Evolutionary conservation across 2,888 invertebrate genomes (phyloP).

Genomic region (Heteromurus nitidus): DNA sequence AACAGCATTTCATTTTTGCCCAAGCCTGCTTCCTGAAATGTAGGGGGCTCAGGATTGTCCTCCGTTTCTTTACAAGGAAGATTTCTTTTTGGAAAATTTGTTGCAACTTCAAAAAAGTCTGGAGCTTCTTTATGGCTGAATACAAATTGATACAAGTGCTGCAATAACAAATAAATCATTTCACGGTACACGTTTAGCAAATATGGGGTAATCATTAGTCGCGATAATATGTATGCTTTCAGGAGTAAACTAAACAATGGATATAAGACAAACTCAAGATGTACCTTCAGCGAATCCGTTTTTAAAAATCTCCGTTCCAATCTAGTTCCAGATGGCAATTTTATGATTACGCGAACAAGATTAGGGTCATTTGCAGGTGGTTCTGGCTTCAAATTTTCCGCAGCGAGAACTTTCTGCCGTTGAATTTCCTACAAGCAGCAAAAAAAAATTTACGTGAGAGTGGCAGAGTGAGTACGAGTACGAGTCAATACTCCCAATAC

Average conservation of each 20-base stretch:
- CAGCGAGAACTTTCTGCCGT: conserved; percentile 76
- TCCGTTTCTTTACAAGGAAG: conserved; percentile 81
- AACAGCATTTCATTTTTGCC: conserved; percentile 94
- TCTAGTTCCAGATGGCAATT: conserved; percentile 91
- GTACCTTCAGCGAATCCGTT: conserved; percentile 87
- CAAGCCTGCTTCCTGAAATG: conserved; percentile 86
- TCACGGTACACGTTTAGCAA: no score
- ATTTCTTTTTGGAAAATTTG: conserved; percentile 93
- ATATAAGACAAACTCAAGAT: conserved; percentile 60
- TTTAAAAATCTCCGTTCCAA: conserved; percentile 91
- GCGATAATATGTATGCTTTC: background rate
- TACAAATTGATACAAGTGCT: conserved; percentile 96
- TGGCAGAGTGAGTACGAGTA: no score
- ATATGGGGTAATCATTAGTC: no score
- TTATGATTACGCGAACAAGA: conserved; percentile 90
- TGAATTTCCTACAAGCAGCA: conserved; percentile 74
- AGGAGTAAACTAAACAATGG: background rate
- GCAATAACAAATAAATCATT: conserved; percentile 74
- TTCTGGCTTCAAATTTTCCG: conserved; percentile 79
- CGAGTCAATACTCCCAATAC: no score
- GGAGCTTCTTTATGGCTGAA: conserved; percentile 96
- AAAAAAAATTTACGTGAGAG: no score
- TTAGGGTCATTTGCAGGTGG: conserved; percentile 83
- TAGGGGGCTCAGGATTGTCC: conserved; percentile 77
- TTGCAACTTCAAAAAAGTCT: conserved; percentile 94